These are phyloP conservation scores for Berghia stephanieae DNA, from an alignment of 1,140 invertebrate species.

Conservation along the genomic window DNA sequence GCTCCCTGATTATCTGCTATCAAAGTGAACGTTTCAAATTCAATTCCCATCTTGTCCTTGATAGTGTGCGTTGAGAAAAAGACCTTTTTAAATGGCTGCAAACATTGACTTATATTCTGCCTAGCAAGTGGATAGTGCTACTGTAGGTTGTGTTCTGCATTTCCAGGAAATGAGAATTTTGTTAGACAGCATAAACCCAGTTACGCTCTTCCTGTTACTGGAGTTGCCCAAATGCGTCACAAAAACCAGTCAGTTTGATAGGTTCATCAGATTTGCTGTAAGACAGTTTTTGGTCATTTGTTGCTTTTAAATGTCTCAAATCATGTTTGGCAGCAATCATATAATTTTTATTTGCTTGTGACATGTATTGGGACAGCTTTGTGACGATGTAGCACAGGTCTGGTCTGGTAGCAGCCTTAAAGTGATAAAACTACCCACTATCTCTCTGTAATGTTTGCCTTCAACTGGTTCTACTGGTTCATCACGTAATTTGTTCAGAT, in stretches of 20 bases:
- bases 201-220: constrained; percentile 21
- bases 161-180: constrained; percentile 57
- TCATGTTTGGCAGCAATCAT: constrained; percentile 33
- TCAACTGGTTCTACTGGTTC: constrained; percentile 27
- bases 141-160: constrained; percentile 64
- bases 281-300: constrained; percentile 26
- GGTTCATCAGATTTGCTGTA: constrained; percentile 31
- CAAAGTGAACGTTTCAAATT: not conserved
- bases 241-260: constrained; percentile 25
- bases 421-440: constrained; percentile 35
- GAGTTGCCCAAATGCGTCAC: constrained; percentile 31
- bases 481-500: constrained; percentile 12
- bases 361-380: constrained; percentile 34
- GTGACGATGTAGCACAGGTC: constrained; percentile 30
- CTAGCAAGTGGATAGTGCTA: constrained; percentile 67
- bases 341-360: constrained; percentile 17
- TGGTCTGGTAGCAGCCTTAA: constrained; percentile 34
- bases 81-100: constrained; percentile 33
- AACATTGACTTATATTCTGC: constrained; percentile 58
- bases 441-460: constrained; percentile 25
- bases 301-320: constrained; percentile 33
- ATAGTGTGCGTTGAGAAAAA: constrained; percentile 36
- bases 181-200: constrained; percentile 27
- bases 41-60: constrained; percentile 19
- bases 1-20: constrained; percentile 42